phyloP scores from a whole-genome alignment of 2,888 invertebrate species.

The Schizotus pectinicornis region DNA sequence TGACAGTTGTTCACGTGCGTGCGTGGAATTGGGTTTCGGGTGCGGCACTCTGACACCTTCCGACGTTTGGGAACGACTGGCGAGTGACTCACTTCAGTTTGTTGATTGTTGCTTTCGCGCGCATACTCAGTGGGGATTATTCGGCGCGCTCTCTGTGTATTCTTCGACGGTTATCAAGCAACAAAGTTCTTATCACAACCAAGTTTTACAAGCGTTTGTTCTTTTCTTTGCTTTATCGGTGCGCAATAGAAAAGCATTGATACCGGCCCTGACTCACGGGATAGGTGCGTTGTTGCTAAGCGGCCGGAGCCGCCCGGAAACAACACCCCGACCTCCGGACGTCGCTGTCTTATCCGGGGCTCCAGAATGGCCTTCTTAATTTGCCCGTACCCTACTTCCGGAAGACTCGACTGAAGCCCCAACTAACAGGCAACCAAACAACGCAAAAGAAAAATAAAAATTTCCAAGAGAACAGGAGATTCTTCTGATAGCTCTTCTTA shows the following conservation, averaged over 20 bases:
- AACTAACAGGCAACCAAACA: no score
- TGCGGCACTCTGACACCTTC: conserved; percentile 40
- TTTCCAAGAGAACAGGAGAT: no score
- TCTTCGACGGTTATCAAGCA: conserved; percentile 38
- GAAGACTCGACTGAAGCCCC: no score
- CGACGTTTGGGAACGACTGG: conserved; percentile 46
- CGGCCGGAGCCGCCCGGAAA: no score
- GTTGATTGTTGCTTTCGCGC: conserved; percentile 44
- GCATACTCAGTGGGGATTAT: conserved; percentile 32
- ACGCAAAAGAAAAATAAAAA: no score
- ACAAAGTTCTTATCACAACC: conserved; percentile 43
- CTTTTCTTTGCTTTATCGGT: conserved; percentile 33
- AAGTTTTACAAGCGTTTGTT: conserved; percentile 43
- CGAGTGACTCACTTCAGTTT: conserved; percentile 40
- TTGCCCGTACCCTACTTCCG: no score
- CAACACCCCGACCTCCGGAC: no score
- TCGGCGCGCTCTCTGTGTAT: conserved; percentile 17
- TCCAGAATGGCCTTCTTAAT: no score
- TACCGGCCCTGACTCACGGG: conserved; percentile 2
- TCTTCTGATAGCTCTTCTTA: no score
- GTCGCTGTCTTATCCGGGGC: no score
- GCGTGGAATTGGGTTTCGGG: neutral
- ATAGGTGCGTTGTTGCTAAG: no score
- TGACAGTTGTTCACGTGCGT: conserved; percentile 39
- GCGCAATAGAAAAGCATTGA: conserved; percentile 24